These are phyloP conservation scores for Argentina silus DNA, from an alignment of 2,797 vertebrate species.

Conservation along the genomic window DNA sequence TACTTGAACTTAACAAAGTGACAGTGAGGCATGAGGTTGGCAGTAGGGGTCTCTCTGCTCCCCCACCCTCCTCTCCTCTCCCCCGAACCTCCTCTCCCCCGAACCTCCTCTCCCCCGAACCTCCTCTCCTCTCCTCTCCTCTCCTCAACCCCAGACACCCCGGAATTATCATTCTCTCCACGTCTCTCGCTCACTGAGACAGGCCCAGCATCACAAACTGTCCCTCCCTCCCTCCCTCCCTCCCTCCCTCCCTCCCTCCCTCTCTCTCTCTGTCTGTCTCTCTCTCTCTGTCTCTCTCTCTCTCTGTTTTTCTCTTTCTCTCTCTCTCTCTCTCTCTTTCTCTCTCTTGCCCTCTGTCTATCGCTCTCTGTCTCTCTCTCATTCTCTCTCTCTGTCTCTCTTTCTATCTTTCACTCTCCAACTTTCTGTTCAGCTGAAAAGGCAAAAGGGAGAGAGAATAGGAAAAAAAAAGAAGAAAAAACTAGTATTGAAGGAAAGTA, in stretches of 20 bases:
- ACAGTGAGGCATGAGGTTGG: conserved; percentile 58
- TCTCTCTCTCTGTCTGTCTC: not conserved
- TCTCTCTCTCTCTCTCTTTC: not conserved
- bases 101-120: not conserved
- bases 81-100: not conserved
- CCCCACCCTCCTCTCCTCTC: not conserved
- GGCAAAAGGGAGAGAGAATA: conserved; percentile 41
- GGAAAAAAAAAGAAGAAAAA: conserved; percentile 11
- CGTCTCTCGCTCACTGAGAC: not conserved
- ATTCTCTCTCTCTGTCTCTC: conserved; percentile 27
- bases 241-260: not conserved
- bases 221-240: not conserved
- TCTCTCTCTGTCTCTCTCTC: not conserved
- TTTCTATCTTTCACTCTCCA: conserved; percentile 13
- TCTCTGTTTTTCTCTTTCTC: not conserved
- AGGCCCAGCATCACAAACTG: too few species aligned
- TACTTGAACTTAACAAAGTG: conserved; percentile 36
- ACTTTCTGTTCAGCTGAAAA: conserved; percentile 46
- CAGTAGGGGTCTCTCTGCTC: conserved; percentile 13
- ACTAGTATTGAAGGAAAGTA: conserved; percentile 1
- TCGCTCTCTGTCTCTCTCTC: conserved; percentile 31
- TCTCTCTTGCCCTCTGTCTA: too few species aligned
- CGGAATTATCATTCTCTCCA: conserved; percentile 10
- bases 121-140: not conserved
- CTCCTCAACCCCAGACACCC: not conserved